Evolutionary conservation across 1,140 invertebrate genomes (phyloP).

Genomic region (Antheraea pernyi): DNA sequence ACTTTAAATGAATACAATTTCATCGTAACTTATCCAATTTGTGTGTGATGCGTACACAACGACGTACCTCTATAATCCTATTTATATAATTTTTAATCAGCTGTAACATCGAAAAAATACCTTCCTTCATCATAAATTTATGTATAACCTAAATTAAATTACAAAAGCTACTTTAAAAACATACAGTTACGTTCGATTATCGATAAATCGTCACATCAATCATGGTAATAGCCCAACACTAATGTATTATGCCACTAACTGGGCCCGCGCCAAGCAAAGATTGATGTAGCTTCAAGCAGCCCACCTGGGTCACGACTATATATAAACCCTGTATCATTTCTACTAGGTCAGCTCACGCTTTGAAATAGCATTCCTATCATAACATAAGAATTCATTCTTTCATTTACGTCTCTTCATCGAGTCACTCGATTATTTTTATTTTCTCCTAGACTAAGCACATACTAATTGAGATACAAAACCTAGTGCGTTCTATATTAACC

Average conservation of each 20-base stretch:
- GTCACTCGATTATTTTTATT: too few species aligned
- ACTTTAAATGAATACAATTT: too few species aligned
- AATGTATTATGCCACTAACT: conserved; percentile 12
- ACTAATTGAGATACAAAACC: too few species aligned
- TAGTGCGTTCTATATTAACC: too few species aligned
- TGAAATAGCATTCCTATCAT: background rate
- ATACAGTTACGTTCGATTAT: background rate
- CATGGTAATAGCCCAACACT: background rate
- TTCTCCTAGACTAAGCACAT: too few species aligned
- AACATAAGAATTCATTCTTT: background rate
- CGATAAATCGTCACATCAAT: background rate
- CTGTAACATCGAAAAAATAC: too few species aligned
- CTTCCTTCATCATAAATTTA: too few species aligned
- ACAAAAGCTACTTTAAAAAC: background rate
- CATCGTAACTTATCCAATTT: too few species aligned
- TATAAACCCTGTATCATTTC: conserved; percentile 18
- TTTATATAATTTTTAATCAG: too few species aligned
- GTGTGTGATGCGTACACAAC: too few species aligned
- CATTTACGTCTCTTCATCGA: too few species aligned
- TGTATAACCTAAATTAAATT: background rate
- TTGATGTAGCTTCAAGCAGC: conserved; percentile 12
- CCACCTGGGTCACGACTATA: conserved; percentile 28
- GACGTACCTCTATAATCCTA: too few species aligned
- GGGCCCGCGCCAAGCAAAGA: conserved; percentile 18
- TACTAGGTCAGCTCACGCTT: background rate